Base-by-base conservation (phyloP, 2,888 invertebrate species). In the Pseudoips prasinana region DNA sequence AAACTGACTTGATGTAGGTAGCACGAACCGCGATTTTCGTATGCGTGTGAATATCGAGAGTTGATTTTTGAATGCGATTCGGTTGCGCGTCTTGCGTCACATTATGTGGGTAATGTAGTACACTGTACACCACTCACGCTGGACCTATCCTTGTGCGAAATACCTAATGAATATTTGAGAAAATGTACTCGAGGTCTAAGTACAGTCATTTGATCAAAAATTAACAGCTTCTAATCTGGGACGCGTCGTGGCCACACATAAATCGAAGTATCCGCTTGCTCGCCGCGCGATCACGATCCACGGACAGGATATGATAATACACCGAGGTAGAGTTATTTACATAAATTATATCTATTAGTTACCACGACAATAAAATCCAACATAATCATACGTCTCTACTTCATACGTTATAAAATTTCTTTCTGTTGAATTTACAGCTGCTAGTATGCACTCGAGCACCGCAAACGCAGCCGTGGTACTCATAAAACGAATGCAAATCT, bases 1-100 rank as follows among this genome's bases (percentile, higher is more conserved):
- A 70, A 73, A 76, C 58, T 61, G 60, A 62, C 62, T 51, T 55
- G 58, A 60, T 62, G 58, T 64, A 51, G 62, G 54, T 53, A 64
- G 57, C 60, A 61, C 53, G 60, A 58, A 51, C 56, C 51, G 37
- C 44, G 41, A 38, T 56, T 57, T 45, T 41, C 33, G 51, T 59
- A 58, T 62, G 65, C 63, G 65, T 72, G 67, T 46, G 61, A 55
- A 55, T 58, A 54, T 47, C 47, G 49, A 56, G 60, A 57, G 48
- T 53, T 53, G 56, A 39, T 58, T 67, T 63, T 61, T 64, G 49
- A 61, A 58, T 58, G 54, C 52, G 55, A 59, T 58, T 50, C 42
- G 33, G 51, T 51, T 44, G 47, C 41, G 34, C 38, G 22, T 33
- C 45, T 58, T 68, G 64, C 67, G 56, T 67, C 67, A 65, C 43